Base-by-base conservation (phyloP, 2,113 vertebrate genomes). In the Callorhinus ursinus region DNA sequence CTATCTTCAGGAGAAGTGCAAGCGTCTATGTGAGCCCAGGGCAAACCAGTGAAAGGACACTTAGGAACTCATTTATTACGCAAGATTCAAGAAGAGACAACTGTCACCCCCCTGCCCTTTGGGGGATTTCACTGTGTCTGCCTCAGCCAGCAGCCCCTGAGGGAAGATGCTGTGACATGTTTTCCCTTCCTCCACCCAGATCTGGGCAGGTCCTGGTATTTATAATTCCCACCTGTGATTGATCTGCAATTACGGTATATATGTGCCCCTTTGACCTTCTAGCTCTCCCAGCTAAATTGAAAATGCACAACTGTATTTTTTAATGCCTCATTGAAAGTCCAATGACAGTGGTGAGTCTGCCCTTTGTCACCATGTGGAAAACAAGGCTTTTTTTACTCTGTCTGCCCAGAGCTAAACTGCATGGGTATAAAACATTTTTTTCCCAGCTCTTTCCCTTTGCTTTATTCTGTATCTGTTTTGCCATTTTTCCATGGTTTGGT, bases 11-110 rank as follows among this genome's bases (percentile, higher is more conserved):
- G 83, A 85, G 39, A 81, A 63, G 36, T 22, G 39, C 33, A 0
- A 79, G 55, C 1, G 26, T 92, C 71, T 57, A 33, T 15, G 59
- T 95, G 74, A 94, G 94, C 96, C 97, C 97, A 97, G 97, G 97
- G 95, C 96, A 96, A 89, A 4, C 5, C 90, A 97, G 96, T 92
- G 97, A 96, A 90, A 97, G 95, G 98, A 97, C 71, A 65, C 86
- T 67, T 4, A 36, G 96, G 69, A 97, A 88, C 92, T 98, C 91
- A 96, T 98, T 98, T 98, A 98, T 98, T 97, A 98, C 93, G 97
- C 76, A 76, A 84, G 82, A 26, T 72, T 93, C 39, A 53, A 96
- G 76, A 98, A 94, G 95, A 96, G 72, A 95, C 83, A 97, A 90
- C 93, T 97, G 96, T 97, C 98, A 96, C 33, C 95, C 82, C 88